Conservation (phyloP, 2,113 vertebrate genomes). For the Camelus bactrianus region DNA sequence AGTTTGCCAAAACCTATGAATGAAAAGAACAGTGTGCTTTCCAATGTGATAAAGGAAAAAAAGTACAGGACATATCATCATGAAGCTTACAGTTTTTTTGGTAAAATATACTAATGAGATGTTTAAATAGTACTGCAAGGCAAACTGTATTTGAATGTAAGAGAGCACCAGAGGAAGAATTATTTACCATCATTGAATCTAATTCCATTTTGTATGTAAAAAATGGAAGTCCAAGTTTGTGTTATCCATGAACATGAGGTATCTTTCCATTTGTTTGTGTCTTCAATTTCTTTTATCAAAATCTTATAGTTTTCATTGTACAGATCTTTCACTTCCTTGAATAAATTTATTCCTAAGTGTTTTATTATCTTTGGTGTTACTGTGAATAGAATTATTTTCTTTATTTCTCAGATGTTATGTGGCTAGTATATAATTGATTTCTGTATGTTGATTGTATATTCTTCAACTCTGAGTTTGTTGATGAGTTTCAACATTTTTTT, state of each 20-base stretch:
- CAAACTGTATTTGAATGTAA: conserved; percentile 4
- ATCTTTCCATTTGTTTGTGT: conserved; percentile 1
- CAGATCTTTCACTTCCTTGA: not conserved
- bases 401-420: not conserved
- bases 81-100: not conserved
- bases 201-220: not conserved
- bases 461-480: not conserved
- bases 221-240: not conserved
- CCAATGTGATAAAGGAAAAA: not conserved
- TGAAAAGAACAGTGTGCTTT: not conserved
- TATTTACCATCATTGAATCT: not conserved
- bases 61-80: not conserved
- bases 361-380: not conserved
- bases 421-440: not conserved
- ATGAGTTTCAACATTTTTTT: not conserved
- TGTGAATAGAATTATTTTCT: not conserved
- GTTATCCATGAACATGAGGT: not conserved
- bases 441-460: not conserved
- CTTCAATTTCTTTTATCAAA: not conserved
- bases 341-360: not conserved
- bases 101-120: not conserved
- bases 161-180: not conserved
- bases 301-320: not conserved
- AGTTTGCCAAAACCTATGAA: not conserved
- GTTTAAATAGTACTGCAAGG: not conserved